Conservation (phyloP, 2,888 invertebrate genomes). For the Cerastis leucographa region DNA sequence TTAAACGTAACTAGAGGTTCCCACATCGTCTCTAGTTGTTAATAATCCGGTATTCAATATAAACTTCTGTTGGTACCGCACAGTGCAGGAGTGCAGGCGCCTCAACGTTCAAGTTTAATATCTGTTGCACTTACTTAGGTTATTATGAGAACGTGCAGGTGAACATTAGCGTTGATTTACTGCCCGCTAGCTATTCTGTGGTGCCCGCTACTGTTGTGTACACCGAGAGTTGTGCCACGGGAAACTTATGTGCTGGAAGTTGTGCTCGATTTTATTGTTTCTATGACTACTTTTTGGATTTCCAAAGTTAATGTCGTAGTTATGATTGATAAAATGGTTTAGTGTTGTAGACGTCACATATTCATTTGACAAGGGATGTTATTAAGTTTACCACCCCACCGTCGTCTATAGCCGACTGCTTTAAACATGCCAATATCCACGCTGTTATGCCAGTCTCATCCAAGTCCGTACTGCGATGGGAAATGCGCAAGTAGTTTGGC, state of each 20-base stretch:
- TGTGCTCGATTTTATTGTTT: not conserved
- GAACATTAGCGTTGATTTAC: conserved; percentile 62
- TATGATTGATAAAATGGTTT: not conserved
- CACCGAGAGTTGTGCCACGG: not conserved
- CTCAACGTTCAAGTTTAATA: conserved; percentile 45
- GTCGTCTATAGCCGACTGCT: not conserved
- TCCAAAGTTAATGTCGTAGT: not conserved
- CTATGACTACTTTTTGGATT: not conserved
- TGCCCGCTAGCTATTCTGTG: conserved; percentile 21
- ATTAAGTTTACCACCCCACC: not conserved
- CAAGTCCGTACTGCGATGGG: not conserved
- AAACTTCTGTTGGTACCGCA: not conserved
- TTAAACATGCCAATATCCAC: not conserved
- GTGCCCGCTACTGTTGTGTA: conserved; percentile 2
- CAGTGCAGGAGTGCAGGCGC: conserved; percentile 8
- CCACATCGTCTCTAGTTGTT: conserved; percentile 38
- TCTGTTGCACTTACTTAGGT: conserved; percentile 47
- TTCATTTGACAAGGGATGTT: not conserved
- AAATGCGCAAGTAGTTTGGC: not conserved
- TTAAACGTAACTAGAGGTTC: conserved; percentile 7
- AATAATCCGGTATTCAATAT: conserved; percentile 38
- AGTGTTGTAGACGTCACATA: not conserved
- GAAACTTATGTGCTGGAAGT: conserved; percentile 1
- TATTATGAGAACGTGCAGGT: conserved; percentile 57
- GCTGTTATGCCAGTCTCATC: not conserved